phyloP scores from a whole-genome alignment of 1,140 invertebrate species.

The Apis cerana region DNA sequence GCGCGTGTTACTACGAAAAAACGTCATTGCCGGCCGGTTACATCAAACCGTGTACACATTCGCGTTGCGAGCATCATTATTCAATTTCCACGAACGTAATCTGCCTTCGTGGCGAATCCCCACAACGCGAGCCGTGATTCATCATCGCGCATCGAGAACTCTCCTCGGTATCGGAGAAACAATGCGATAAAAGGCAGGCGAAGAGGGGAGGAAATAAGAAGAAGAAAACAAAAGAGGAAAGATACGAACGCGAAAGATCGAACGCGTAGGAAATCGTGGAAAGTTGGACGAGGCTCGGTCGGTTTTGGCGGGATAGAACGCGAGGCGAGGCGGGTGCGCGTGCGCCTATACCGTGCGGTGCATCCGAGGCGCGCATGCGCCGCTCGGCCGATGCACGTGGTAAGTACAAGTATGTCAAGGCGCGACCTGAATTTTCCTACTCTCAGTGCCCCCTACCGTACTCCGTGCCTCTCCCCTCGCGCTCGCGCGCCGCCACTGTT shows the following conservation, averaged over 20 bases:
- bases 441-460: constrained; percentile 67
- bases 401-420: constrained; percentile 82
- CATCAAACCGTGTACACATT: not conserved
- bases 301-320: constrained; percentile 41
- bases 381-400: constrained; percentile 78
- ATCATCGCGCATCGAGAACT: not conserved
- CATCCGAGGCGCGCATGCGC: constrained; percentile 72
- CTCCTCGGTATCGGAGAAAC: not conserved
- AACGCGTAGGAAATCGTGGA: not conserved
- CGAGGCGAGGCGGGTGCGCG: constrained; percentile 15
- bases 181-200: not conserved
- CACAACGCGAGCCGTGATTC: not conserved
- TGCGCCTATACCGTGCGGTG: constrained; percentile 44
- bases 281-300: not conserved
- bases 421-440: constrained; percentile 82
- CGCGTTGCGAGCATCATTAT: not conserved
- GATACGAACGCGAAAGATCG: not conserved
- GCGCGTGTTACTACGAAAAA: not conserved
- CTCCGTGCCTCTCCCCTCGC: not conserved
- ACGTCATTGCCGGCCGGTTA: too few relatives aligned
- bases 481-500: constrained; percentile 16
- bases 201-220: too few relatives aligned
- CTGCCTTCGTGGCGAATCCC: not conserved
- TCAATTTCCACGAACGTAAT: constrained; percentile 18
- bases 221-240: not conserved